Conservation (phyloP, 2,113 vertebrate species). For the Scomber colias region DNA sequence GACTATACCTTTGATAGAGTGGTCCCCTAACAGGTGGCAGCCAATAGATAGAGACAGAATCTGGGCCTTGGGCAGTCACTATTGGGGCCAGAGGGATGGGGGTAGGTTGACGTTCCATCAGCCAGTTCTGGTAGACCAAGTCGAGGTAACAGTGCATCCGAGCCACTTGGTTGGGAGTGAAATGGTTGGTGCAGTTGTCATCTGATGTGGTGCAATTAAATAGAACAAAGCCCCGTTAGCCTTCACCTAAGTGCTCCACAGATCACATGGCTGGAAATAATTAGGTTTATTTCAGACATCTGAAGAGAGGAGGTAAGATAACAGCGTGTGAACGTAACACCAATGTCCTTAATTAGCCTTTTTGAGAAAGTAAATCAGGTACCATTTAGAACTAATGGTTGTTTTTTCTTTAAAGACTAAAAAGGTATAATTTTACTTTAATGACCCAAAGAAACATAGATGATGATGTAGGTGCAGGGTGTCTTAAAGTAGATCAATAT, state of each 20-base stretch:
- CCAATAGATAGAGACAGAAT: conserved; percentile 93
- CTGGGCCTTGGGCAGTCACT: conserved; percentile 86
- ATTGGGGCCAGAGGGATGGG: conserved; percentile 91
- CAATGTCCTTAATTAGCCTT: not conserved
- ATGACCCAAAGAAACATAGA: too few relatives aligned
- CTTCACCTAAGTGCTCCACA: not conserved
- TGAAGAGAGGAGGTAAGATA: not conserved
- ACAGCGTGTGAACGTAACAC: not conserved
- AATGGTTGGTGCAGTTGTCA: conserved; percentile 96
- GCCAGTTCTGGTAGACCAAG: conserved; percentile 94
- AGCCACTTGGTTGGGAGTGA: conserved; percentile 97
- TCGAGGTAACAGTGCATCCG: conserved; percentile 98
- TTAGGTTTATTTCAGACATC: not conserved
- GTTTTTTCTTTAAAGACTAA: not conserved
- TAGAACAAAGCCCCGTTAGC: not conserved
- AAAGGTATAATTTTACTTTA: too few relatives aligned
- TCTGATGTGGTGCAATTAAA: conserved; percentile 81
- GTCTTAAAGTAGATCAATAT: too few relatives aligned
- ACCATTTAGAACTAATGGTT: too few relatives aligned
- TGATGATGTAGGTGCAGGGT: too few relatives aligned
- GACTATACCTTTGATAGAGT: conserved; percentile 90
- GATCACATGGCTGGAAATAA: not conserved
- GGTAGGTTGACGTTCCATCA: conserved; percentile 84
- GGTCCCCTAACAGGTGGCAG: conserved; percentile 90
- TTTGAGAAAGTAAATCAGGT: not conserved